Evolutionary conservation across 2,113 vertebrate genomes (phyloP), one percentile per base, ranked within the genome.

Genomic region (Panurus biarmicus): DNA sequence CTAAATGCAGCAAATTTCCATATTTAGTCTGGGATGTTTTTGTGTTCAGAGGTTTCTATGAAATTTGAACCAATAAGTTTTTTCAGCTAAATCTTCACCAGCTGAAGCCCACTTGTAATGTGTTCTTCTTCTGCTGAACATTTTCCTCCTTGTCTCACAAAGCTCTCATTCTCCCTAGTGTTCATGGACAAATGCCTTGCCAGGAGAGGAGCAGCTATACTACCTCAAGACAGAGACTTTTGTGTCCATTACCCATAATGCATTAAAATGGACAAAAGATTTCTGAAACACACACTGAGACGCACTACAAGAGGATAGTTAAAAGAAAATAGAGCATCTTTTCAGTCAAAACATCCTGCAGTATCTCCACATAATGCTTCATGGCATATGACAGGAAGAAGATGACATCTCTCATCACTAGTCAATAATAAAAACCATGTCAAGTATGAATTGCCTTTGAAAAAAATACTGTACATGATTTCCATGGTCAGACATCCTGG

Each of bases 381-480:
- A 47, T 90, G 97, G 95, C 93, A 93, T 94, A 84, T 91, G 95
- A 96, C 95, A 95, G 91, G 94, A 88, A 94, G 87, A 90, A 96
- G 96, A 93, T 75, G 95, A 85, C 94, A 88, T 95, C 89, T 96
- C 96, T 97, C 85, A 93, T 84, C 90, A 95, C 85, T 60, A 93
- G 95, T 96, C 93, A 96, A 95, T 96, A 97, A 93, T 92, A 92
- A 96, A 96, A 96, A 85, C 71, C 88, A 65, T 74, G 92, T 95
- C 87, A 97, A 95, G 70, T 83, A 89, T 90, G 91, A 97, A 95
- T 84, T 89, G 87, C 60, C 71, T 97, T 89, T 94, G 77, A 84
- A 91, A 91, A 90, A 87, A 74, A 86, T 45, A 61, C 26, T 66
- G 70, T 75, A 58, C 88, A 75, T 91, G 86, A 94, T 71, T 93